phyloP scores from a whole-genome alignment of 2,888 invertebrate genomes.

The Blera fallax region DNA sequence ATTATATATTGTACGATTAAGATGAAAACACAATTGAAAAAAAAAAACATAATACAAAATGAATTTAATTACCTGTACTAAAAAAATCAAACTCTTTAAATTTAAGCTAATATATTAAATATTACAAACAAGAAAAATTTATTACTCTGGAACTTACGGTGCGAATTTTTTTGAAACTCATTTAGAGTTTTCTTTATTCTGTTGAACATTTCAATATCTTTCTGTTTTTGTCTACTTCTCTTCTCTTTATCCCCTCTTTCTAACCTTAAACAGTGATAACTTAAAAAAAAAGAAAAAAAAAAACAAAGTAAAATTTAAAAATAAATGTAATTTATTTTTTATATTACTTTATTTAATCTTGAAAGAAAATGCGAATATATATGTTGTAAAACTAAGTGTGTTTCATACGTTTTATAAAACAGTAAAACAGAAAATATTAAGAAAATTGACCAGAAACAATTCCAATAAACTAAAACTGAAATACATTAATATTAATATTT shows the following conservation, averaged over 20 bases:
- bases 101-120: constrained; percentile 55
- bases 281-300: constrained; percentile 16
- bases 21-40: constrained; percentile 8
- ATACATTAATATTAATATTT: constrained; percentile 16
- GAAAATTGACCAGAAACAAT: constrained; percentile 45
- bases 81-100: constrained; percentile 66
- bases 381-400: constrained; percentile 60
- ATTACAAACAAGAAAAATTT: constrained; percentile 40
- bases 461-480: constrained; percentile 9
- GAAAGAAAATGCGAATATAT: constrained; percentile 36
- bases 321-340: constrained; percentile 72
- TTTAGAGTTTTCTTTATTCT: constrained; percentile 47
- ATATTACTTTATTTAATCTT: constrained; percentile 69
- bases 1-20: constrained; percentile 46
- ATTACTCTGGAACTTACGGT: constrained; percentile 71
- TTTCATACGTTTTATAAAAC: constrained; percentile 58
- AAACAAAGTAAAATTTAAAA: constrained; percentile 40
- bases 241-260: constrained; percentile 48
- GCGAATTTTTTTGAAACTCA: constrained; percentile 56
- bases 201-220: constrained; percentile 17
- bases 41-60: constrained; percentile 51
- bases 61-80: constrained; percentile 72
- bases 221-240: constrained; percentile 20
- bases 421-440: constrained; percentile 24
- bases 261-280: constrained; percentile 70